Conservation (phyloP, 1,140 invertebrate genomes). For the Oscheius sp. region DNA sequence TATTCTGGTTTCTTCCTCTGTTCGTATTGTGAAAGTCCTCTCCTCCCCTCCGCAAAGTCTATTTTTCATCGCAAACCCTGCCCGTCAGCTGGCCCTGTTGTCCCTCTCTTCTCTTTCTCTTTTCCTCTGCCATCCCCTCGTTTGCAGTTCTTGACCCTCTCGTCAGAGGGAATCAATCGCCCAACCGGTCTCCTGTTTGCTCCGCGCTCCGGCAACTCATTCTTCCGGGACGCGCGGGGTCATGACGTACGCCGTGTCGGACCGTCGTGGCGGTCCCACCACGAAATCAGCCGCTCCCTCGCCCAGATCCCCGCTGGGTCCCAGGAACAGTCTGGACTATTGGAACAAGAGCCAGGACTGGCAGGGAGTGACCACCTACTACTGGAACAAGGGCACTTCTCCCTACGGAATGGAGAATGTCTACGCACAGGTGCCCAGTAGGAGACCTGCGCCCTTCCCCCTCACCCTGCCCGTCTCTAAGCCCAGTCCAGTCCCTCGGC, state of each 20-base stretch:
- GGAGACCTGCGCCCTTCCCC: background rate
- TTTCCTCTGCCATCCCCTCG: background rate
- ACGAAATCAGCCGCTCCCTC: background rate
- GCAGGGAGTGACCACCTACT: slow-evolving; percentile 1
- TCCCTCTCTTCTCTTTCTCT: too few relatives aligned
- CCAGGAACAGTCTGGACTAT: background rate
- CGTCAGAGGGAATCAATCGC: background rate
- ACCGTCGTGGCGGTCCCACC: background rate
- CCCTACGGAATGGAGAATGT: slow-evolving; percentile 2
- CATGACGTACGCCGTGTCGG: slow-evolving; percentile 3
- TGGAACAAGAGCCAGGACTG: slow-evolving; percentile 3
- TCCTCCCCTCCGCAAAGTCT: too few relatives aligned
- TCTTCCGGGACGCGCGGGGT: background rate
- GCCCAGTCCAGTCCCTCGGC: background rate
- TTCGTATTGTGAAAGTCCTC: too few relatives aligned
- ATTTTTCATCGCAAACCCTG: too few relatives aligned
- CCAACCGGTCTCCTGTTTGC: background rate
- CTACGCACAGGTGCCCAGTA: background rate
- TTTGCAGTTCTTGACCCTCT: background rate
- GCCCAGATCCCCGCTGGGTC: background rate
- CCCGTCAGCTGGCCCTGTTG: too few relatives aligned
- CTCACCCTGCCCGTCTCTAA: background rate
- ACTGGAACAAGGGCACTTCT: background rate
- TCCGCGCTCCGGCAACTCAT: background rate
- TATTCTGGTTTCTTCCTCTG: too few relatives aligned